Conservation (phyloP, 2,888 invertebrate species). For the Lutraria lutraria region DNA sequence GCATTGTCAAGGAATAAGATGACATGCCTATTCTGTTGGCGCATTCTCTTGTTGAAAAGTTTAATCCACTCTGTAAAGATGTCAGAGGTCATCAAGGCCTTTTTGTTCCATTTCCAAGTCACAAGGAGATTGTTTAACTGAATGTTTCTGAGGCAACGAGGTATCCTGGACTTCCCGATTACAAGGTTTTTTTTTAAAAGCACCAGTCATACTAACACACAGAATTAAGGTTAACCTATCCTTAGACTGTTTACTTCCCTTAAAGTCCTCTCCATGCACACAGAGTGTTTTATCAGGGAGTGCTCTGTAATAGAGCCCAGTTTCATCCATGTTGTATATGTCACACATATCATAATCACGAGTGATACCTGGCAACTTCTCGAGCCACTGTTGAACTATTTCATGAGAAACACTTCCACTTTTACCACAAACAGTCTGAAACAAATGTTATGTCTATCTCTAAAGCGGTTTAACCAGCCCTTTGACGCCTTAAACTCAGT, state of each 20-base stretch:
- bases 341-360: slow-evolving; percentile 21
- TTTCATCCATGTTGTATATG: slow-evolving; percentile 12
- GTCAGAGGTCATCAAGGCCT: slow-evolving; percentile 23
- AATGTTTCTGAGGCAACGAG: slow-evolving; percentile 14
- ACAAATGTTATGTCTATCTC: slow-evolving; percentile 62
- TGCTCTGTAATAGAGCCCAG: slow-evolving; percentile 53
- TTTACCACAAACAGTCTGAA: slow-evolving; percentile 45
- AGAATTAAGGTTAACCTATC: no score
- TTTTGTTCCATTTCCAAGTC: slow-evolving; percentile 31
- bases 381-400: slow-evolving; percentile 28
- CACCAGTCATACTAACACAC: slow-evolving; percentile 34
- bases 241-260: slow-evolving; percentile 40
- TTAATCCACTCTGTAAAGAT: slow-evolving; percentile 12
- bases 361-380: slow-evolving; percentile 35
- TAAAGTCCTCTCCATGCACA: slow-evolving; percentile 41
- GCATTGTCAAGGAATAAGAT: slow-evolving; percentile 28
- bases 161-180: slow-evolving; percentile 11
- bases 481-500: slow-evolving; percentile 70
- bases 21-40: background rate
- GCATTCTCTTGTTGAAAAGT: slow-evolving; percentile 20
- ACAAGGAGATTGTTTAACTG: slow-evolving; percentile 6
- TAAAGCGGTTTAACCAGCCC: slow-evolving; percentile 72
- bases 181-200: slow-evolving; percentile 29
- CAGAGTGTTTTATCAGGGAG: slow-evolving; percentile 54
- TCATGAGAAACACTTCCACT: slow-evolving; percentile 38